Base-by-base conservation (phyloP, 2,797 vertebrate genomes). In the Merluccius polli region DNA sequence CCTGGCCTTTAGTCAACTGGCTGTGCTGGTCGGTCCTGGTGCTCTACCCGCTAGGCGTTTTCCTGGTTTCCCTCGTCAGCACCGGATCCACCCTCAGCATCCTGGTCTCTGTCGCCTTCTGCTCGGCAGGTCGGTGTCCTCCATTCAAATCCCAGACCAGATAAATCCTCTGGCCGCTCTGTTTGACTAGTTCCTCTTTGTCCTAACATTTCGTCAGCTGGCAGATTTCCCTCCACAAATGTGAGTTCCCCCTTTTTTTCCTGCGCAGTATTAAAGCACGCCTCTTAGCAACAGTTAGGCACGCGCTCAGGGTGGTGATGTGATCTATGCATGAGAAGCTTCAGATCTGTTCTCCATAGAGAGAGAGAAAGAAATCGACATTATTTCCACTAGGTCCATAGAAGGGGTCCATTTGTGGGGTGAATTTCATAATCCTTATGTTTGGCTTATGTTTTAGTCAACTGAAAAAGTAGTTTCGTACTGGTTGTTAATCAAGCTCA, bases 1-100 rank as follows among this genome's bases (percentile, higher is more conserved):
- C 92, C 44, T 97, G 96, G 97, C 72, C 94, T 0, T 90, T 98
- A 78, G 78, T 98, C 81, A 98, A 97, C 92, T 97, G 96, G 96
- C 76, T 98, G 13, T 95, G 96, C 90, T 99, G 98, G 97, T 89
- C 92, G 69, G 89, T 90, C 36, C 77, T 98, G 86, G 90, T 97
- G 73, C 93, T 97, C n/a, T 96, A 94, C 85, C 96, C 96, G 0
- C 92, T 98, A 29, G 91, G 93, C 85, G 92, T 93, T 76, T 86
- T 98, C 1, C 80, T 97, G 7, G 72, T 89, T 74, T 94, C 89
- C 79, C 91, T 96, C 84, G 82, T 96, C 82, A 93, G 88, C 88
- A 95, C 95, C 0, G 96, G 97, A 9, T 97, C 97, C 0, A 88
- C 94, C 0, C 74, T 95, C 72, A 96, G 94, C 1, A 87, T 98